Conservation (phyloP, 2,797 vertebrate species). For the Amphiprion clarkii region DNA sequence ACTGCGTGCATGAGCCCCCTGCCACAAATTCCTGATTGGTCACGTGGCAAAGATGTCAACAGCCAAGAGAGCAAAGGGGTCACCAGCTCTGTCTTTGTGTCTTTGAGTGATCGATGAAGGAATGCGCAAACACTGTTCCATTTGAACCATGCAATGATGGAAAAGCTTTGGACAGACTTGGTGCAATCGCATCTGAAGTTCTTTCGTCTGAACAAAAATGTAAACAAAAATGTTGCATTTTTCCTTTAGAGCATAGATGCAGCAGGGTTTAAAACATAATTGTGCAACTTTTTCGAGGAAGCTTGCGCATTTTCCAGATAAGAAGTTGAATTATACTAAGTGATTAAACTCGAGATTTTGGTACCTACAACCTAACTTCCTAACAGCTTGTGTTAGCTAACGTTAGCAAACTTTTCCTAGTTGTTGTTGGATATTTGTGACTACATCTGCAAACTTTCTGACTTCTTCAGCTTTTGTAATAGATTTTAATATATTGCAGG, state of each 20-base stretch:
- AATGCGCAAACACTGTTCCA: slow-evolving; percentile 18
- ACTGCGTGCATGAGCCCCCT: neutral
- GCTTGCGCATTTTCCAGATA: too few relatives aligned
- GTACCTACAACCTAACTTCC: too few relatives aligned
- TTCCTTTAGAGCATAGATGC: too few relatives aligned
- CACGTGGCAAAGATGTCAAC: slow-evolving; percentile 60
- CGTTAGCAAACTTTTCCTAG: neutral
- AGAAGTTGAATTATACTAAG: too few relatives aligned
- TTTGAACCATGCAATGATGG: slow-evolving; percentile 4
- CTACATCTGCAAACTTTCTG: neutral
- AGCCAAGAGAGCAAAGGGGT: slow-evolving; percentile 32
- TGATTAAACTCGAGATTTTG: neutral
- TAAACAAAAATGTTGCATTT: neutral
- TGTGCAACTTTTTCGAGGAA: neutral
- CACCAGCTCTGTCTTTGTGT: slow-evolving; percentile 5
- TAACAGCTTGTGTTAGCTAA: neutral
- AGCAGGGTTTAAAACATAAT: neutral
- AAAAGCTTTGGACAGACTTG: slow-evolving; percentile 15
- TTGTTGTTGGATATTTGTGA: neutral
- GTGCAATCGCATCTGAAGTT: slow-evolving; percentile 23
- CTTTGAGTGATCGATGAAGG: slow-evolving; percentile 41
- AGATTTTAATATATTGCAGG: neutral
- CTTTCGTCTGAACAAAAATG: neutral
- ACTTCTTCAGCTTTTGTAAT: too few relatives aligned
- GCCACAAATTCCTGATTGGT: slow-evolving; percentile 54